Base-by-base conservation (phyloP, 1,140 invertebrate species). In the Drosophila mojavensis region DNA sequence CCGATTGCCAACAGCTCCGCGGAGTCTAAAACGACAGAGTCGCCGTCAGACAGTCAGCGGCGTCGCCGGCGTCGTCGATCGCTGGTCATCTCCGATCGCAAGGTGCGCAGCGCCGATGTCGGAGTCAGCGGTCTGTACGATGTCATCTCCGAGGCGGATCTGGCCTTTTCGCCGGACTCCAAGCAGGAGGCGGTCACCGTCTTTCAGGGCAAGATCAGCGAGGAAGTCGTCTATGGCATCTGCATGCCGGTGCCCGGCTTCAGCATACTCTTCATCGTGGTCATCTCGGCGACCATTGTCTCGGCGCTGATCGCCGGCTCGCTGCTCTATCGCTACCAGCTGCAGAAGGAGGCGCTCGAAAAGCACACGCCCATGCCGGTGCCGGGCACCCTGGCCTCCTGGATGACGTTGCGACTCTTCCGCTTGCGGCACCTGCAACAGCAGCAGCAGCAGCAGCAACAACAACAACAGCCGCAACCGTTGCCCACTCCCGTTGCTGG, bases 71-170 rank as follows among this genome's bases (percentile, higher is more conserved):
- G 91, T 33, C 94, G 94, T 55, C 93, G 97, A 17, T 95, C 95
- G 0, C 93, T 96, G 2, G 94, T 95, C 0, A 94, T 96, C 11
- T 94, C 95, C 6, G 95, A 96, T 81, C 93, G 96, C 5, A 96
- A 96, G 81, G 95, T 94, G 10, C 94, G 96, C 24, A 97, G 96
- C 70, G 96, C 96, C 3, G 97, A 97, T 89, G 96, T 97, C 10
- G 97, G 96, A 7, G 97, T 98, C 15, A 96, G 95, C 75, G 97
- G 96, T 2, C 94, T 97, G 43, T 98, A 97, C 92, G 96, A 97
- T 75, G 97, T 98, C n/a, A 97, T 98, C 28, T 97, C 97, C 3
- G 97, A 97, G 92, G 96, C 97, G 10, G 97, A 98, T 92, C 93
- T 98, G 20, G 97, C 96, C n/a, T 98, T 98, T 91, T 97, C 96